Evolutionary conservation across 1,140 invertebrate species (phyloP), one percentile per base, ranked within the genome.

Genomic region (Maconellicoccus hirsutus): DNA sequence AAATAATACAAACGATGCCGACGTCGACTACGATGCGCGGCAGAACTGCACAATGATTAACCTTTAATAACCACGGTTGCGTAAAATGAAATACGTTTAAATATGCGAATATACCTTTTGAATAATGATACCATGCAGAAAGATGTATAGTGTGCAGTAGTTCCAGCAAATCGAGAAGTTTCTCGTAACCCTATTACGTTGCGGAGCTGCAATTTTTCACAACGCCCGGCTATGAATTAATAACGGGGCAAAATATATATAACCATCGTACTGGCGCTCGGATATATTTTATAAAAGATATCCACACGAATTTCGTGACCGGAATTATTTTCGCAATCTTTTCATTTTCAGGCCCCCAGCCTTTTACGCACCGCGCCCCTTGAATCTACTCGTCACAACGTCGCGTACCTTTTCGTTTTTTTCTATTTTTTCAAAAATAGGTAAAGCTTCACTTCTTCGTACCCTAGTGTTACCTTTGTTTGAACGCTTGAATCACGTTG

Each of bases 31-130:
- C 29, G 12, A 33, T 12, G 29, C 29, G 29, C 29, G 4, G 42
- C n/a, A 16, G n/a, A 52, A 52, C 42, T 52, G n/a, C 42, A 52
- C 42, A 52, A 16, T 52, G 42, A 52, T 52, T 52, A 52, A 52
- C 42, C 42, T 52, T 52, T 52, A 52, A 52, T 52, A 52, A 52
- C 10, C 42, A 19, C 42, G n/a, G n/a, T 8, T 52, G 6, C 42
- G 4, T 14, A 52, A 52, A 52, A 52, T 52, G 42, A 52, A 52
- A 52, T 52, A 52, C 42, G 42, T 52, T 52, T 52, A 52, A 52
- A 52, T 52, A 52, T 52, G 42, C 42, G 42, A 52, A 52, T 52
- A 52, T 52, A 52, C 42, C 42, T 52, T 52, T 52, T 52, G 42
- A 52, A 52, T 52, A 52, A 52, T 52, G 42, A 52, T 52, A 52